Evolutionary conservation across 1,140 invertebrate species (phyloP).

Genomic region (Colletes gigas): DNA sequence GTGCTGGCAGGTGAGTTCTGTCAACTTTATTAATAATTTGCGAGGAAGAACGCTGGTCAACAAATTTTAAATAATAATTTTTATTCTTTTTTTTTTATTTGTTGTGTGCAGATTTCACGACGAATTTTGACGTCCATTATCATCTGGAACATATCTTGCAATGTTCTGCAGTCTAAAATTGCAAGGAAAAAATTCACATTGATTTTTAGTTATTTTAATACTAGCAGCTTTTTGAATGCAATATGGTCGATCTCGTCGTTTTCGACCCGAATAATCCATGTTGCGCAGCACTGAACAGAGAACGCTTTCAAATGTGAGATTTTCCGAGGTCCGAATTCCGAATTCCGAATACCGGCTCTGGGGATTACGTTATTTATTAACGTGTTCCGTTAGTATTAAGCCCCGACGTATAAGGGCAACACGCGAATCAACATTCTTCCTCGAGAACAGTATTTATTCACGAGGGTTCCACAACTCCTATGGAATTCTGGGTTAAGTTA

Average conservation of each 20-base stretch:
- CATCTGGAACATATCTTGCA: no score
- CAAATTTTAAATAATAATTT: no score
- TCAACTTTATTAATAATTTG: neutral
- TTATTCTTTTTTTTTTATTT: no score
- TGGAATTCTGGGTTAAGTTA: conserved; percentile 36
- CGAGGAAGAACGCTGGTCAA: no score
- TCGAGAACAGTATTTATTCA: conserved; percentile 32
- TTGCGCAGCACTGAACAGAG: neutral
- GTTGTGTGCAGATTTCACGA: no score
- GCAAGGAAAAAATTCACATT: no score
- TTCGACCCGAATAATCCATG: no score
- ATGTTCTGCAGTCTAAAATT: no score
- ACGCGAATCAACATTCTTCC: conserved; percentile 11
- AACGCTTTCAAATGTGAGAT: neutral
- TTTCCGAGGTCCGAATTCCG: neutral
- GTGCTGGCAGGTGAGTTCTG: conserved; percentile 92
- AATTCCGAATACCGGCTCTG: neutral
- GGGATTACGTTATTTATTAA: conserved; percentile 35
- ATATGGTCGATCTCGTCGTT: no score
- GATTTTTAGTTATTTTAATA: no score
- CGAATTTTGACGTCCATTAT: no score
- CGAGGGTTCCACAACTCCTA: neutral
- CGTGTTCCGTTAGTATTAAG: neutral
- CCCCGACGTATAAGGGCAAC: conserved; percentile 11
- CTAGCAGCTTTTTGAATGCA: no score